phyloP scores from a whole-genome alignment of 2,888 invertebrate genomes.

The Abrostola triplasia region DNA sequence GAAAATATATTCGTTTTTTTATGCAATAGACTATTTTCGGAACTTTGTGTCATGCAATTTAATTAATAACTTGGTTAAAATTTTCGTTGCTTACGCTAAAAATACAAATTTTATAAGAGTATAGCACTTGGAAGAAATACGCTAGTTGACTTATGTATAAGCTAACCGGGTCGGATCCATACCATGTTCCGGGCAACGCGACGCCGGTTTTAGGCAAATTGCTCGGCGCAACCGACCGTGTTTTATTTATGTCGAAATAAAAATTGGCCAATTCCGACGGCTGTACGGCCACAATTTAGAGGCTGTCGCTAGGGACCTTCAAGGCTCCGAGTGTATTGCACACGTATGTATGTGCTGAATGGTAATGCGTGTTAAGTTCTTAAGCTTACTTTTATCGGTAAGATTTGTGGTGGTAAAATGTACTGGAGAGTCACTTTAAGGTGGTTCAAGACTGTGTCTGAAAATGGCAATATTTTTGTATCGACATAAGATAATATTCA shows the following conservation, averaged over 20 bases:
- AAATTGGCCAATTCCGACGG: constrained; percentile 77
- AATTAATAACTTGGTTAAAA: too few species aligned
- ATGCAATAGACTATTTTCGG: too few species aligned
- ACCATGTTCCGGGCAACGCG: constrained; percentile 50
- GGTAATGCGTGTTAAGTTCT: constrained; percentile 40
- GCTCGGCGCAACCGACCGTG: constrained; percentile 71
- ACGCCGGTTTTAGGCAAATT: constrained; percentile 83
- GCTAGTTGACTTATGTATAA: constrained; percentile 14
- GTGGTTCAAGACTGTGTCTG: too few species aligned
- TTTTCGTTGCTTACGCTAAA: too few species aligned
- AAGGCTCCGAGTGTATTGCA: constrained; percentile 35
- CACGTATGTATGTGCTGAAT: constrained; percentile 34
- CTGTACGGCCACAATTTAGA: constrained; percentile 67
- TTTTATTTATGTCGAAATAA: constrained; percentile 84
- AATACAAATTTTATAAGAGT: neutral
- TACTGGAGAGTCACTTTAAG: too few species aligned
- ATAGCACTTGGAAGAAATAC: neutral
- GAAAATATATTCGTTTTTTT: too few species aligned
- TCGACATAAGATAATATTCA: too few species aligned
- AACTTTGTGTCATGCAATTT: too few species aligned
- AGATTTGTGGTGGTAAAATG: neutral
- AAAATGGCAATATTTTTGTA: too few species aligned
- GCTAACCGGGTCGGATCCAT: constrained; percentile 34
- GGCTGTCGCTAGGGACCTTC: constrained; percentile 46
- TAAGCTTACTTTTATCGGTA: constrained; percentile 7